Evolutionary conservation across 2,888 invertebrate genomes (phyloP), one percentile per base, ranked within the genome.

Genomic region (Poecilus cupreus): DNA sequence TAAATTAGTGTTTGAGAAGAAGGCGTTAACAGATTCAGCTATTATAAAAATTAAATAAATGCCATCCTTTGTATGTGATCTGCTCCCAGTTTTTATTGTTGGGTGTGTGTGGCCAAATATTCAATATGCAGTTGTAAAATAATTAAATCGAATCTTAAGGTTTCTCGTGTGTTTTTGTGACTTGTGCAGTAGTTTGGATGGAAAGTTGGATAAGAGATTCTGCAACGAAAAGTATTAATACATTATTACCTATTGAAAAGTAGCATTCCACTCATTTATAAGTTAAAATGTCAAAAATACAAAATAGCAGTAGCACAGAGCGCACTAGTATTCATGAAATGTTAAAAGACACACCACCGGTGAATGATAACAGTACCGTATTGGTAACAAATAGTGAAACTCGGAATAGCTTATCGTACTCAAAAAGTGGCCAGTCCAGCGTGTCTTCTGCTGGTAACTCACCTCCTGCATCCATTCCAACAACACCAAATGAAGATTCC

Each of bases 261-360:
- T 32, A 72, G 13, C 43, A 72, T 46, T 75, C 43, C 75, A 51
- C 16, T 51, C 16, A 46, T 20, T 32, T 13, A 60, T 77, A 60
- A 70, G 46, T 16, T 24, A 77, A 60, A 64, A 80, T 80, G 80
- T 80, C 80, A 54, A 80, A 80, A 80, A 80, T 57, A 80, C 80
- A 32, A 72, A 89, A 82, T 88, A 89, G 86, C 83, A 86, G 85
- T 78, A 87, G 86, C 82, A 86, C 89, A 64, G 94, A 94, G 87
- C 91, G 94, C 84, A 89, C 89, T 43, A 94, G 94, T 88, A 95
- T 96, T 87, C 96, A 96, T 88, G 96, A 96, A 90, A 96, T 96
- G 96, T 89, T 96, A 82, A 96, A 95, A 88, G 96, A 96, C 86
- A 94, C 95, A 57, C 94, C 96, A 70, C 93, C 95, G 43, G 91